phyloP scores from a whole-genome alignment of 2,797 vertebrate species.

The Poeciliopsis turneri region DNA sequence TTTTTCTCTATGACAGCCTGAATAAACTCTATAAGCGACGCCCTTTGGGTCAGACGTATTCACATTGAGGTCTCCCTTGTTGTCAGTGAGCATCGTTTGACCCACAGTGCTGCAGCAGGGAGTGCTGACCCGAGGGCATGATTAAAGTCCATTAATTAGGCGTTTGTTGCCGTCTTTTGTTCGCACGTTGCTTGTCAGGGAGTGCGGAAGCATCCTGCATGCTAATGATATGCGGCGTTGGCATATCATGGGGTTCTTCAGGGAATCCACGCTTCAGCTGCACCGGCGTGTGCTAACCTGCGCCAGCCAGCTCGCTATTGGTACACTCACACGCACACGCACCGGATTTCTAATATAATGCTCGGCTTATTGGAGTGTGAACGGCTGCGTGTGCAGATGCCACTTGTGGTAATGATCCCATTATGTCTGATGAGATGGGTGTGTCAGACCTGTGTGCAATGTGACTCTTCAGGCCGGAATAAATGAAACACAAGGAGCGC shows the following conservation, averaged over 20 bases:
- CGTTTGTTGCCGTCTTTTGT: slow-evolving; percentile 22
- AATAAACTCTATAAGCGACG: no score
- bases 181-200: slow-evolving; percentile 46
- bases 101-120: background rate
- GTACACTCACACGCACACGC: background rate
- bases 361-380: slow-evolving; percentile 14
- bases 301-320: slow-evolving; percentile 10
- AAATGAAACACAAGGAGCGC: slow-evolving; percentile 22
- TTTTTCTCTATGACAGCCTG: no score
- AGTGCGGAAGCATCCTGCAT: slow-evolving; percentile 50
- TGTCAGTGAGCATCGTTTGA: background rate
- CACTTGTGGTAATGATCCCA: slow-evolving; percentile 6
- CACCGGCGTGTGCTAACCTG: slow-evolving; percentile 58
- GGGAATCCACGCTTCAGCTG: slow-evolving; percentile 54
- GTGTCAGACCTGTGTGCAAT: slow-evolving; percentile 43
- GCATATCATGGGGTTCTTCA: slow-evolving; percentile 53
- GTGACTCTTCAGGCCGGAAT: slow-evolving; percentile 22
- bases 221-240: slow-evolving; percentile 66
- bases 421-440: slow-evolving; percentile 51
- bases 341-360: slow-evolving; percentile 25
- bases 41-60: background rate
- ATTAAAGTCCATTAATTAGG: slow-evolving; percentile 8
- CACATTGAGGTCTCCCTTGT: background rate
- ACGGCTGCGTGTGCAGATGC: slow-evolving; percentile 5
- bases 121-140: background rate